phyloP scores from a whole-genome alignment of 2,888 invertebrate genomes.

The Ctenicera cuprea region DNA sequence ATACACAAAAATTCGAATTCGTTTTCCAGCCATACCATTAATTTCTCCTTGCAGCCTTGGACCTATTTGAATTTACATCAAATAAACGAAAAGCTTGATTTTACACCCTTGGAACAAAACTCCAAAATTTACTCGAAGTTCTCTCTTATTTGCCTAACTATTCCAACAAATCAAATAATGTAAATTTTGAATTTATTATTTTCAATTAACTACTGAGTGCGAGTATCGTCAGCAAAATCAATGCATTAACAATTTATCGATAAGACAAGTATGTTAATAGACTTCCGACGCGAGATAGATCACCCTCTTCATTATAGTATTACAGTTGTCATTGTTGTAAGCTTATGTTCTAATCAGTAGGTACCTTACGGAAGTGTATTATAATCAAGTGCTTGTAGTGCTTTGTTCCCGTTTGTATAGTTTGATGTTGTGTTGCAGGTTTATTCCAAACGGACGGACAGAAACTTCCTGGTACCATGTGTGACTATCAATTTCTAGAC shows the following conservation, averaged over 20 bases:
- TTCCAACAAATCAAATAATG: too few species aligned
- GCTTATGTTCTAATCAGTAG: constrained; percentile 7
- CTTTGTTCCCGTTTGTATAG: constrained; percentile 13
- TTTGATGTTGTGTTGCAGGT: constrained; percentile 75
- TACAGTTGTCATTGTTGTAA: background rate
- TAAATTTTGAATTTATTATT: too few species aligned
- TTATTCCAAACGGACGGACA: constrained; percentile 88
- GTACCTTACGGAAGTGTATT: constrained; percentile 11
- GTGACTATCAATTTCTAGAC: constrained; percentile 90
- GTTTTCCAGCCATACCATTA: too few species aligned
- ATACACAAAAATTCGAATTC: too few species aligned
- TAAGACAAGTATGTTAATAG: background rate
- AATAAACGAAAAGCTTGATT: too few species aligned
- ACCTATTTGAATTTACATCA: too few species aligned
- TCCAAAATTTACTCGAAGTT: too few species aligned
- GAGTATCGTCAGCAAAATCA: too few species aligned
- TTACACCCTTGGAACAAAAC: too few species aligned
- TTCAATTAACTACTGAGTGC: too few species aligned
- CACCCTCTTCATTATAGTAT: background rate
- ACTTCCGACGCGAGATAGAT: background rate
- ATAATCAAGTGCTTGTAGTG: constrained; percentile 11
- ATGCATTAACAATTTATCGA: background rate
- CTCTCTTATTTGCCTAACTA: too few species aligned
- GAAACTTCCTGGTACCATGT: constrained; percentile 84
- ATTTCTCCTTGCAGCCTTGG: too few species aligned